These are phyloP conservation scores for Harpegnathos saltator DNA, from an alignment of 1,140 invertebrate species.

Conservation along the genomic window DNA sequence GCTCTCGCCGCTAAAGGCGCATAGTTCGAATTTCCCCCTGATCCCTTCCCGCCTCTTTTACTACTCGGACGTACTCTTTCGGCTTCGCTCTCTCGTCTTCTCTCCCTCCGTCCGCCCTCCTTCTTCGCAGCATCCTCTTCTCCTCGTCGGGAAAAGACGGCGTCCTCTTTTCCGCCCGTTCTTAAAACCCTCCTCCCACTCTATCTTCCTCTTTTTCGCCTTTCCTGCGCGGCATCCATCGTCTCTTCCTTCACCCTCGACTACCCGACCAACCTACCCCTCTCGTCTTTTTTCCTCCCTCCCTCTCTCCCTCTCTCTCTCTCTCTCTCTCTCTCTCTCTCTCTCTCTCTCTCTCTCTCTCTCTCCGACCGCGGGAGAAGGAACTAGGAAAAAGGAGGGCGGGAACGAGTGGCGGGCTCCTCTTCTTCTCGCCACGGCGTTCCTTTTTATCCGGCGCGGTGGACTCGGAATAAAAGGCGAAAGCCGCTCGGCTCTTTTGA, in stretches of 20 bases:
- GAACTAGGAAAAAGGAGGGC: constrained; percentile 32
- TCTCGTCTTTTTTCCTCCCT: constrained; percentile 38
- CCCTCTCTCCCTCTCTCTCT: constrained; percentile 13
- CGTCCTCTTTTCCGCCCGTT: not conserved
- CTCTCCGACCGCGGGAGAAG: constrained; percentile 25
- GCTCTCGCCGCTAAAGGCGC: constrained; percentile 50
- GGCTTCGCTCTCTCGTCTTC: constrained; percentile 15
- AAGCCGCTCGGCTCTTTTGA: constrained; percentile 68
- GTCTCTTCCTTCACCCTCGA: constrained; percentile 32
- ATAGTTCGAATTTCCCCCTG: constrained; percentile 46
- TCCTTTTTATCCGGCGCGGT: constrained; percentile 66
- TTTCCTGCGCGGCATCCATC: constrained; percentile 39
- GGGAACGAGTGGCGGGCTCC: constrained; percentile 37
- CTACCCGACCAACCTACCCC: not conserved
- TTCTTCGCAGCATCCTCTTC: not conserved
- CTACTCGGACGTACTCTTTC: constrained; percentile 48
- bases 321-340: constrained; percentile 7
- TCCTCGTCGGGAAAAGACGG: constrained; percentile 9
- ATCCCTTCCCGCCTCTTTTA: constrained; percentile 17
- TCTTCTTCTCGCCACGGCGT: constrained; percentile 50
- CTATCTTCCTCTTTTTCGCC: constrained; percentile 4
- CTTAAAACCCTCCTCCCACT: not conserved
- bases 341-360: not conserved
- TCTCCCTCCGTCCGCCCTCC: not conserved
- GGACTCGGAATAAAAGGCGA: constrained; percentile 70